Base-by-base conservation (phyloP, 2,888 invertebrate species). In the Bombylius discolor region DNA sequence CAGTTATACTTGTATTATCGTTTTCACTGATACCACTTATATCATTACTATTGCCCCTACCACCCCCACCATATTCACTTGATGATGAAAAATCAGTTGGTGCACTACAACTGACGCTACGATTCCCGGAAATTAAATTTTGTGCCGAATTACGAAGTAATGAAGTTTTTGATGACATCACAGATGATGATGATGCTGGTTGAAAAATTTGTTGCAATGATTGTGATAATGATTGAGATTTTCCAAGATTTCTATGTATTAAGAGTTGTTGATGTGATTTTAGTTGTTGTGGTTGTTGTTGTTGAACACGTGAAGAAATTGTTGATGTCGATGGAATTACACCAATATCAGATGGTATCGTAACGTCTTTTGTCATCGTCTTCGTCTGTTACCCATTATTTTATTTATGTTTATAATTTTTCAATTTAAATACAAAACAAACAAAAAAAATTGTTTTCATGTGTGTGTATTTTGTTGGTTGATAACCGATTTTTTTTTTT, bases 181-280 rank as follows among this genome's bases (percentile, higher is more conserved):
- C 5, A 33, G 31, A 32, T 47, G 6, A 23, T 12, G 53, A 34
- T 5, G 51, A 52, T 33, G 45, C 51, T 13, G 61, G 61, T 56
- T 64, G 63, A 48, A 64, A 64, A 3, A 64, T 64, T 51, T 62
- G 63, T 48, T 62, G 62, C 47, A 64, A 49, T 2, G 61, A 62
- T 53, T 64, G 64, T 9, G 64, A 64, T 5, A 64, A 50, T 4
- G 64, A 60, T 34, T 59, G 57, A 13, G 62, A 47, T 46, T 60
- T 57, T 13, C 50, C 50, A 13, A 45, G 6, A 45, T 4, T 45
- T 45, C 8, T 14, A 44, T 44, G 44, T 39, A 39, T 39, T 39
- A 39, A 9, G 7, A 47, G 47, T 14, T 47, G 47, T 14, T 12
- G 31, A 8, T 47, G 47, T 47, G 9, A 4, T 47, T 23, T 11